A percentile compares a stretch with the other conserved stretches of the same genome.
phyloP scores from a whole-genome alignment of 2,888 invertebrate species.

The Chaitophorus viminalis region DNA sequence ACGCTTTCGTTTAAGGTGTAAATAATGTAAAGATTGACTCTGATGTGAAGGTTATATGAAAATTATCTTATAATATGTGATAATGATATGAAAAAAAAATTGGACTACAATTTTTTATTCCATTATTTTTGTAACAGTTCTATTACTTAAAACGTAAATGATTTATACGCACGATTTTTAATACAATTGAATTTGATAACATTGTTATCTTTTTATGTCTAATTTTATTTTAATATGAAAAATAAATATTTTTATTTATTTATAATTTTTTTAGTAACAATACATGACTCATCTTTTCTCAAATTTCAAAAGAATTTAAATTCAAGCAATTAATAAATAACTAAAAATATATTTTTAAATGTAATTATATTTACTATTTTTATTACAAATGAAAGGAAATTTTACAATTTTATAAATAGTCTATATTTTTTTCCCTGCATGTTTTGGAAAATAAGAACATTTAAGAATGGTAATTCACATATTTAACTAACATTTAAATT shows the following conservation, averaged over 20 bases:
- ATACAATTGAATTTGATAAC: constrained; percentile 22
- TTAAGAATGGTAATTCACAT: constrained; percentile 31
- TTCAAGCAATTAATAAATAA: constrained; percentile 27
- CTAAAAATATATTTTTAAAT: constrained; percentile 53
- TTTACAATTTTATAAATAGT: constrained; percentile 49
- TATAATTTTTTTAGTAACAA: constrained; percentile 43
- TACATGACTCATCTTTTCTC: constrained; percentile 25
- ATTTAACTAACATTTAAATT: constrained; percentile 53
- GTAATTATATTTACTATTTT: constrained; percentile 40
- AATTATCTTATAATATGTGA: constrained; percentile 34
- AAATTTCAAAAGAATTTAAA: constrained; percentile 51
- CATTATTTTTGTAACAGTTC: constrained; percentile 57
- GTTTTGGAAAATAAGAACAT: constrained; percentile 42
- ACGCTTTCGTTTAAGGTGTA: constrained; percentile 35
- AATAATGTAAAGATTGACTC: constrained; percentile 34
- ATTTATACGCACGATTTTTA: constrained; percentile 20
- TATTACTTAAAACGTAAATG: constrained; percentile 4
- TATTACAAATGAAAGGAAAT: constrained; percentile 42
- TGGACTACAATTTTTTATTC: constrained; percentile 46
- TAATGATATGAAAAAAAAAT: constrained; percentile 25
- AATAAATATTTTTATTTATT: constrained; percentile 41
- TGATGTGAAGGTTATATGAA: constrained; percentile 39
- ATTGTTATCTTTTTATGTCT: constrained; percentile 38
- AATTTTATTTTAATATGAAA: constrained; percentile 12
- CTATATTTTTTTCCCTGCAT: constrained; percentile 45